phyloP scores from a whole-genome alignment of 2,113 vertebrate genomes.

The Phyllopteryx taeniolatus region DNA sequence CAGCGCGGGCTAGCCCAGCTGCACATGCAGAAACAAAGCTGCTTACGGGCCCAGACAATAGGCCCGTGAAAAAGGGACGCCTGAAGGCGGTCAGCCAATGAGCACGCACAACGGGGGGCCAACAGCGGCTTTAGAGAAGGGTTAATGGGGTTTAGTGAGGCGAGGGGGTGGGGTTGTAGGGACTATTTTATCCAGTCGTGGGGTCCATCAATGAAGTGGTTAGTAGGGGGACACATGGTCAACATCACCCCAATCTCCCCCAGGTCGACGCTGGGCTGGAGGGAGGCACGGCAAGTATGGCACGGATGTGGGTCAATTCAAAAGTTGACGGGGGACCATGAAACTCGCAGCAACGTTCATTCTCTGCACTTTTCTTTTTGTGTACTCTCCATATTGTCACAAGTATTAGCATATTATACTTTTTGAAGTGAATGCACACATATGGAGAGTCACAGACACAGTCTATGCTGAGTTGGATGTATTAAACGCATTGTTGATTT shows the following conservation, averaged over 20 bases:
- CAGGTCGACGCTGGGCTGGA: slow-evolving; percentile 53
- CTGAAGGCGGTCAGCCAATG: slow-evolving; percentile 75
- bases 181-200: slow-evolving; percentile 44
- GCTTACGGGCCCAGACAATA: slow-evolving; percentile 73
- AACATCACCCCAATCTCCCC: slow-evolving; percentile 54
- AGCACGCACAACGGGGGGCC: slow-evolving; percentile 68
- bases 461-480: background rate
- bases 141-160: slow-evolving; percentile 62
- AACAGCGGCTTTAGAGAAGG: slow-evolving; percentile 64
- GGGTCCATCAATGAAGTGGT: slow-evolving; percentile 61
- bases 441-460: slow-evolving; percentile 15
- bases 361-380: slow-evolving; percentile 41
- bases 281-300: slow-evolving; percentile 58
- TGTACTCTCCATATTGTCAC: slow-evolving; percentile 28
- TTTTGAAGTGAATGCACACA: slow-evolving; percentile 20
- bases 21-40: slow-evolving; percentile 77
- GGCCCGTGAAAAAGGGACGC: slow-evolving; percentile 68
- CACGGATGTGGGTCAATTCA: slow-evolving; percentile 52
- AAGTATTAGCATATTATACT: slow-evolving; percentile 1
- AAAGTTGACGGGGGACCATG: slow-evolving; percentile 67
- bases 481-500: background rate
- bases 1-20: slow-evolving; percentile 69
- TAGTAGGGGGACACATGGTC: slow-evolving; percentile 59
- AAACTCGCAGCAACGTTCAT: slow-evolving; percentile 65
- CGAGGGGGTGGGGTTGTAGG: slow-evolving; percentile 32